Base-by-base conservation (phyloP, 2,113 vertebrate species). In the Brachirus orientalis region DNA sequence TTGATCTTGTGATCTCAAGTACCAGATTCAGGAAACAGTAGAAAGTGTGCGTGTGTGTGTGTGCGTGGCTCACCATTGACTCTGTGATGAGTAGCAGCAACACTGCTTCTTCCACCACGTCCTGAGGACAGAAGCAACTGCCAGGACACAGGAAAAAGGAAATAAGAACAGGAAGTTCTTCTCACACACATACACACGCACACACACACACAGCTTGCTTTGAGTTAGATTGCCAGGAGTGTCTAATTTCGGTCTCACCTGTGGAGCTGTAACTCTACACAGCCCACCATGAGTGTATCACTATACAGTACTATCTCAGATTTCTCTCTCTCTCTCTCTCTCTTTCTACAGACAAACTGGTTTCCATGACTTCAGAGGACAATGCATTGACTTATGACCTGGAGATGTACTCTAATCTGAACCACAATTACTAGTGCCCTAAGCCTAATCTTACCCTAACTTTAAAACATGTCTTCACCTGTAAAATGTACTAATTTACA, bases 91-190 rank as follows among this genome's bases (percentile, higher is more conserved):
- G 92, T 48, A 99, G 94, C 70, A 99, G 93, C 72, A 99, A 91
- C 46, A 99, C 95, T 53, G 96, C 96, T 83, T 99, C 98, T 91
- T 99, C 98, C 36, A 99, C 95, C 81, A 97, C 98, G 93, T 99
- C 96, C 86, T 96, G 96, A 6, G 98, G 98, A 92, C 96, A 98
- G 92, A 97, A 99, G 47, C 92, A 93, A 84, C 97, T 99, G 94
- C 82, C 90, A 91, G 82, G 91, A 85, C 92, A 85, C 82, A 90
- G 85, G 10, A 86, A 88, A 77, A 70, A 82, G 73, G 67, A 81
- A 83, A 69, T 66, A 87, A 69, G 46, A 87, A 84, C 64, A 77
- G 69, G 75, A 87, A 89, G 82, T 86, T 52, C 57, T 18, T 50
- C 48, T n/a, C 28, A 40, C 19, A 19, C 59, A 8, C 64, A 43